Evolutionary conservation across 2,113 vertebrate species (phyloP).

Genomic region (Paralichthys olivaceus): DNA sequence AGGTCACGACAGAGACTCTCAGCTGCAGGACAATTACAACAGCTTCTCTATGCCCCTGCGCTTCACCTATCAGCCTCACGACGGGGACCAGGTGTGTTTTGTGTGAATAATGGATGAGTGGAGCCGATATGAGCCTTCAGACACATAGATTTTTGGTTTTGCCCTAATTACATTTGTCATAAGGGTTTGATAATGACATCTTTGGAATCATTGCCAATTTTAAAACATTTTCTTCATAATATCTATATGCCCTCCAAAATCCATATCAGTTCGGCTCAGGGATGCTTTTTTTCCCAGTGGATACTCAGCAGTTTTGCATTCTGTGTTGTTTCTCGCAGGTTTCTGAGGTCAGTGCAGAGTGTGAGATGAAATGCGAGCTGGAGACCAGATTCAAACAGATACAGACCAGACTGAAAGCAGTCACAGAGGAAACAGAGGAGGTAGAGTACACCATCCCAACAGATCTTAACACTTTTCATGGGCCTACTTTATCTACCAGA

Average conservation of each 20-base stretch:
- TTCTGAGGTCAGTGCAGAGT: slow-evolving; percentile 83
- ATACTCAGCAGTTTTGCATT: neutral
- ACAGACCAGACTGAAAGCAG: slow-evolving; percentile 81
- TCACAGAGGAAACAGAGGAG: slow-evolving; percentile 83
- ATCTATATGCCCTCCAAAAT: too few relatives aligned
- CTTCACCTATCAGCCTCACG: slow-evolving; percentile 89
- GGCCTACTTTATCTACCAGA: too few relatives aligned
- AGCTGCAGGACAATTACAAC: slow-evolving; percentile 84
- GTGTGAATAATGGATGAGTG: neutral
- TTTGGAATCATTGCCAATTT: too few relatives aligned
- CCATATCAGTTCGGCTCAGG: too few relatives aligned
- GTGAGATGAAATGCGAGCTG: slow-evolving; percentile 85
- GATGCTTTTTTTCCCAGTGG: neutral
- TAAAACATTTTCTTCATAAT: too few relatives aligned
- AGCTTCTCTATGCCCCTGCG: slow-evolving; percentile 86
- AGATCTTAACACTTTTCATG: neutral
- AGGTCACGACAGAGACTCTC: slow-evolving; percentile 82
- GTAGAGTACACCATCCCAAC: slow-evolving; percentile 45
- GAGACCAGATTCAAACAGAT: slow-evolving; percentile 86
- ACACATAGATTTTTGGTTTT: too few relatives aligned
- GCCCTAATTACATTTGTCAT: too few relatives aligned
- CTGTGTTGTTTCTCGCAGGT: slow-evolving; percentile 73
- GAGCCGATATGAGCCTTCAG: too few relatives aligned
- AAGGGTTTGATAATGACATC: too few relatives aligned
- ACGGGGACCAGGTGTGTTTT: slow-evolving; percentile 86